Conservation (phyloP, 23 tunicate species). For the Diplosoma virens region DNA sequence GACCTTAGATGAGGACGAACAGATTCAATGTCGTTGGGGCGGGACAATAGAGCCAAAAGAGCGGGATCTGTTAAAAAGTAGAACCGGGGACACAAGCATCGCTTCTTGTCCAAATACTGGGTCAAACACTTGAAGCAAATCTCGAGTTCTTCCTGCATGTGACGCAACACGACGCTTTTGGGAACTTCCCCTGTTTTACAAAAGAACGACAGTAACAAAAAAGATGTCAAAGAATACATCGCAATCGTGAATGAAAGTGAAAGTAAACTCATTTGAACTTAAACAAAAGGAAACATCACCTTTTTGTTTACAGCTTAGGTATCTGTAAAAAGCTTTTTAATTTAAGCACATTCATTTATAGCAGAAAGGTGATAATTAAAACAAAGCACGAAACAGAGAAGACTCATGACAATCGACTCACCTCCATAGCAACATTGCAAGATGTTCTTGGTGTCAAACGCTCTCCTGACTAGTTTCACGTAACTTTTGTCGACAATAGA, state of each 20-base stretch:
- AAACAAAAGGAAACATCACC: too few species aligned
- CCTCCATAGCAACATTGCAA: constrained; percentile 96
- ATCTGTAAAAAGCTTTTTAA: too few species aligned
- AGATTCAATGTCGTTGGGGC: constrained; percentile 86
- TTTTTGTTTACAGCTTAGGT: too few species aligned
- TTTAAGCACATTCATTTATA: too few species aligned
- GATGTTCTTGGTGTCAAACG: constrained; percentile 77
- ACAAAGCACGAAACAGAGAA: too few species aligned
- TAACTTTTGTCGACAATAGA: constrained; percentile 83
- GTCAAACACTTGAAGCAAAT: constrained; percentile 86
- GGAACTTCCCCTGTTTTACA: constrained; percentile 73
- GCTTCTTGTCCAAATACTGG: constrained; percentile 84
- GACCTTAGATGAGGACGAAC: constrained; percentile 82
- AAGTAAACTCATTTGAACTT: too few species aligned
- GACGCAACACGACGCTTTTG: constrained; percentile 80
- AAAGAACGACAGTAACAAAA: too few species aligned
- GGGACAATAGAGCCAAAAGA: constrained; percentile 63
- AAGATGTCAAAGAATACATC: too few species aligned
- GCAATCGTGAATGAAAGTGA: too few species aligned
- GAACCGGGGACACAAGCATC: constrained; percentile 78
- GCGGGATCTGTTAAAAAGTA: constrained; percentile 76
- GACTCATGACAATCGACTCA: too few species aligned
- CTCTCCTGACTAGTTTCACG: constrained; percentile 72
- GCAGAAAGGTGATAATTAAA: too few species aligned
- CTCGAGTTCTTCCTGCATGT: constrained; percentile 92